Base-by-base conservation (phyloP, 2,888 invertebrate species). In the Crepidodera aurea region DNA sequence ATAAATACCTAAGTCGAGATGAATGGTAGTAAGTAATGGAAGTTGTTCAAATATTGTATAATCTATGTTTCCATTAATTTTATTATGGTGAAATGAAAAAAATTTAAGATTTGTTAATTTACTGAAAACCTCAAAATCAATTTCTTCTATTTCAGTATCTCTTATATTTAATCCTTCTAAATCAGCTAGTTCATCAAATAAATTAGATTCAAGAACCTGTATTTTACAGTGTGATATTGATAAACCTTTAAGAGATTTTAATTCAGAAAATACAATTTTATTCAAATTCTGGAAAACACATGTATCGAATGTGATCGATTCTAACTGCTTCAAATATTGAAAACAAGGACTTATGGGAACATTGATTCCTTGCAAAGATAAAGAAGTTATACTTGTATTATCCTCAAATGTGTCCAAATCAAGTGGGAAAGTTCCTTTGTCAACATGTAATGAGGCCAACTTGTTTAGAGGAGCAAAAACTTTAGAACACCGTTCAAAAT, bases 201-300 rank as follows among this genome's bases (percentile, higher is more conserved):
- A n/a, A 12, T 46, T 32, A 46, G 19, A n/a, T 13, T 34, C 25
- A 16, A 56, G 34, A 18, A 7, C 2, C n/a, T 46, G 8, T 8
- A 56, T 56, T 46, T 44, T 44, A 46, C 56, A 56, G 29, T 56
- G 32, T 25, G 44, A 44, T 34, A 56, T 25, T 8, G 56, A 46
- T n/a, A 56, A 22, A 32, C 25, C 25, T 42, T 56, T 46, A 7
- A 56, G 34, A 12, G 56, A 46, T 8, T 18, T 16, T n/a, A 56
- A 42, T 1, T 19, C 37, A 10, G 46, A 15, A 16, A 56, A 44
- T 10, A 46, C 15, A 34, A 29, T 32, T 4, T 8, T 25, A 46
- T 34, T 46, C 37, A 56, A 19, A 12, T 6, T 44, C 19, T 37
- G 32, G 15, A 56, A 34, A n/a, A 1, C 15, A n/a, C 56, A 46